phyloP scores from a whole-genome alignment of 2,888 invertebrate genomes.

The Meghimatium bilineatum region DNA sequence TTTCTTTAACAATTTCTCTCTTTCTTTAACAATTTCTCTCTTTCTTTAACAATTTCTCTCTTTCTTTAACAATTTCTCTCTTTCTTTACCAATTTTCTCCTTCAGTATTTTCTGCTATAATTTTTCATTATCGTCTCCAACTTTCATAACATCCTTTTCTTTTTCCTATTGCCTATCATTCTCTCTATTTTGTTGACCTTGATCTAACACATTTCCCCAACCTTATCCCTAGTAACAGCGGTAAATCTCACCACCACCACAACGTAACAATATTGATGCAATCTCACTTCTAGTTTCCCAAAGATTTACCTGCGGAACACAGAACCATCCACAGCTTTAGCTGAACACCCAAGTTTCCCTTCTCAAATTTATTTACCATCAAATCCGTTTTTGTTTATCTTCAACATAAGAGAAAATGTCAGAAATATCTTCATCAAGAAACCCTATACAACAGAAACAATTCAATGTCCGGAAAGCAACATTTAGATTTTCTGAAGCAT shows the following conservation, averaged over 20 bases:
- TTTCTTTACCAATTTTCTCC: too few species aligned
- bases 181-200: too few species aligned
- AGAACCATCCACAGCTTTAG: neutral
- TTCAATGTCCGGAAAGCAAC: neutral
- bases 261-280: neutral
- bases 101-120: too few species aligned
- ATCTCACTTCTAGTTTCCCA: neutral
- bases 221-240: too few species aligned
- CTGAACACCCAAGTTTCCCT: conserved; percentile 14
- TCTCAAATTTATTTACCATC: neutral
- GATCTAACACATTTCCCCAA: too few species aligned
- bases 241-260: neutral
- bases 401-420: neutral
- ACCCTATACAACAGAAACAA: neutral
- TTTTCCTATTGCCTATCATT: too few species aligned
- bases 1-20: too few species aligned
- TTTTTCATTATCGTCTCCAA: too few species aligned
- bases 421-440: neutral
- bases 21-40: too few species aligned
- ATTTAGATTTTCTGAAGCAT: neutral
- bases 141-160: too few species aligned
- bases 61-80: too few species aligned
- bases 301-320: neutral
- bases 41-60: too few species aligned
- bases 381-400: neutral